Evolutionary conservation across 2,888 invertebrate genomes (phyloP), one percentile per base, ranked within the genome.

Genomic region (Tetropium fuscum): DNA sequence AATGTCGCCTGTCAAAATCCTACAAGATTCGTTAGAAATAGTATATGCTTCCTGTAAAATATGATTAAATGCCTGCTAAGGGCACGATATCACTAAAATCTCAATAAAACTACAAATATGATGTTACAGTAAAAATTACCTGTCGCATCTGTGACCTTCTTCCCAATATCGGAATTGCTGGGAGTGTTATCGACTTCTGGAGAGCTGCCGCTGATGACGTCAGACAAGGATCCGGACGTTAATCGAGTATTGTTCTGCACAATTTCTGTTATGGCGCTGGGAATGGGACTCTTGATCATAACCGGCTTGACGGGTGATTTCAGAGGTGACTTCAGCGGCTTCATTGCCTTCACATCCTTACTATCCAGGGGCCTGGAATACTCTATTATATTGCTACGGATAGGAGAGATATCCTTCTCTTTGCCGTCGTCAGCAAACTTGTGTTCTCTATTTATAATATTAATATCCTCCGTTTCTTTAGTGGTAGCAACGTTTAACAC

Each of bases 121-220:
- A n/a, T n/a, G n/a, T n/a, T n/a, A n/a, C n/a, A n/a, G n/a, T n/a
- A 15, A 38, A 11, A 16, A 43, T 72, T 68, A 81, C 82, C 81
- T 65, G 81, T 74, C 77, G 84, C 74, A 61, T 79, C 79, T 5
- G 64, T 51, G 30, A 64, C 63, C 58, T 79, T 79, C 59, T 79
- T 80, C 3, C 74, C 63, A 15, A 60, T 53, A 72, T 82, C 81
- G 0, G 80, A 79, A 54, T 77, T 78, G 34, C 78, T 79, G 2
- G 74, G 79, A 10, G 78, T 85, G 78, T 86, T 78, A 62, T 83
- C 88, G 25, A 86, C 84, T 72, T 89, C 88, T 0, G 88, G 88
- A 0, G 88, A 88, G 25, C 88, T 88, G 0, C 87, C 88, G 69
- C 88, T 88, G 1, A 85, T 82, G 0, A 87, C 86, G 66, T 88